phyloP scores from a whole-genome alignment of 1,140 invertebrate species.

The Drosophila asahinai region DNA sequence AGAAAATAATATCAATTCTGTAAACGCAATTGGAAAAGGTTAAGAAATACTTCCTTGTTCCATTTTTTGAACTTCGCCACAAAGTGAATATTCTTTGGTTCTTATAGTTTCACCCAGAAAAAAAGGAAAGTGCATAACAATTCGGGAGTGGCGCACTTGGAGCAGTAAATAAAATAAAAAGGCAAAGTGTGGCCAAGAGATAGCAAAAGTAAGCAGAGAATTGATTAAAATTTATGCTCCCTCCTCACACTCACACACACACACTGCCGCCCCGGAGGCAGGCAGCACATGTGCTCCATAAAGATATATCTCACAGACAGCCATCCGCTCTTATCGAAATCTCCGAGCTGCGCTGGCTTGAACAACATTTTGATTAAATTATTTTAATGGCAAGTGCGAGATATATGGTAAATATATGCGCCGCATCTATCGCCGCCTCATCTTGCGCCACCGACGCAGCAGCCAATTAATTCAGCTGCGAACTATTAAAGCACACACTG shows the following conservation, averaged over 20 bases:
- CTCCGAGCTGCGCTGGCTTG: conserved; percentile 36
- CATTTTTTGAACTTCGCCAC: background rate
- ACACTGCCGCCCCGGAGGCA: conserved; percentile 26
- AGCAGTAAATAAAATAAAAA: conserved; percentile 76
- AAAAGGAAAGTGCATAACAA: conserved; percentile 59
- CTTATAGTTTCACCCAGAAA: background rate
- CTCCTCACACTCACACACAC: conserved; percentile 2
- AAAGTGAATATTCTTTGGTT: background rate
- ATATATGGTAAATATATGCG: conserved; percentile 74
- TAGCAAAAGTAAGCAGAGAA: conserved; percentile 73
- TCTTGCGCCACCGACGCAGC: conserved; percentile 37
- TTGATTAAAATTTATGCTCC: conserved; percentile 81
- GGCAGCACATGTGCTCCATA: conserved; percentile 51
- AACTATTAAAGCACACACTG: conserved; percentile 83
- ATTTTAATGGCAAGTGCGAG: conserved; percentile 76
- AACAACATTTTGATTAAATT: conserved; percentile 82
- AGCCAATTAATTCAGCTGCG: conserved; percentile 81
- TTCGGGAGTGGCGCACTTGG: conserved; percentile 44
- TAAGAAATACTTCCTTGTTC: background rate
- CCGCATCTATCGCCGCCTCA: conserved; percentile 36
- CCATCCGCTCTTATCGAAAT: conserved; percentile 61
- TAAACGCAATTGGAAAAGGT: background rate
- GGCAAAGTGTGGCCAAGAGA: conserved; percentile 65
- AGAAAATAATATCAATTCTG: too few species aligned
- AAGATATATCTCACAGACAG: conserved; percentile 57